Evolutionary conservation across 1,140 invertebrate genomes (phyloP).

Genomic region (Phymastichus coffea): DNA sequence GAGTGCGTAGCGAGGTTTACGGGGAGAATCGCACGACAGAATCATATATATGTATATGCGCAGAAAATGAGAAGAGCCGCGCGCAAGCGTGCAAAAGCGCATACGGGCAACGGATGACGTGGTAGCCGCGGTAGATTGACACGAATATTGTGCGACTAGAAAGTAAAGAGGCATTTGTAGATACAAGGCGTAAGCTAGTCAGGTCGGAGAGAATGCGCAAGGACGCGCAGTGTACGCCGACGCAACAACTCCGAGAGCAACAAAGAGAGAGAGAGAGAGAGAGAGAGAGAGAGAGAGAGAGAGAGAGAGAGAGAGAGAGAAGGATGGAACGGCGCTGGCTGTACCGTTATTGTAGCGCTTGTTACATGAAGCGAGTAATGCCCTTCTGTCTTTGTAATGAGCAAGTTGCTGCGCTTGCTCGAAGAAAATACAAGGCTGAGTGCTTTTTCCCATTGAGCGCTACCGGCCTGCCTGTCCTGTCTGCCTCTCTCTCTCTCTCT

Average conservation of each 20-base stretch:
- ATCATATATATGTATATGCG: too few relatives aligned
- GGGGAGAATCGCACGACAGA: too few relatives aligned
- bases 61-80: too few relatives aligned
- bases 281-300: too few relatives aligned
- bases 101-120: too few relatives aligned
- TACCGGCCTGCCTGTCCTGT: conserved; percentile 26
- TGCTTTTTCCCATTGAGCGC: conserved; percentile 30
- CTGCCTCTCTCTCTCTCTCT: neutral
- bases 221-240: conserved; percentile 5
- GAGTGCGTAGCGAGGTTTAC: too few relatives aligned
- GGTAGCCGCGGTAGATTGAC: conserved; percentile 6
- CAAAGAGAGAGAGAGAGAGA: too few relatives aligned
- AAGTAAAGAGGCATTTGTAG: conserved; percentile 17
- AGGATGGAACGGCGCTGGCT: conserved; percentile 9
- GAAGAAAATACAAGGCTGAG: conserved; percentile 28
- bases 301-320: too few relatives aligned
- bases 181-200: conserved; percentile 2
- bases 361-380: conserved; percentile 24
- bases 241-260: neutral
- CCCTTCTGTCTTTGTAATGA: conserved; percentile 18
- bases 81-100: too few relatives aligned
- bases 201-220: conserved; percentile 30
- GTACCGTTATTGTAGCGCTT: conserved; percentile 34
- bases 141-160: conserved; percentile 21
- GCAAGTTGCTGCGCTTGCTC: conserved; percentile 23